These are phyloP conservation scores for Potamilus streckersoni DNA, from an alignment of 1,140 invertebrate genomes.

Conservation along the genomic window DNA sequence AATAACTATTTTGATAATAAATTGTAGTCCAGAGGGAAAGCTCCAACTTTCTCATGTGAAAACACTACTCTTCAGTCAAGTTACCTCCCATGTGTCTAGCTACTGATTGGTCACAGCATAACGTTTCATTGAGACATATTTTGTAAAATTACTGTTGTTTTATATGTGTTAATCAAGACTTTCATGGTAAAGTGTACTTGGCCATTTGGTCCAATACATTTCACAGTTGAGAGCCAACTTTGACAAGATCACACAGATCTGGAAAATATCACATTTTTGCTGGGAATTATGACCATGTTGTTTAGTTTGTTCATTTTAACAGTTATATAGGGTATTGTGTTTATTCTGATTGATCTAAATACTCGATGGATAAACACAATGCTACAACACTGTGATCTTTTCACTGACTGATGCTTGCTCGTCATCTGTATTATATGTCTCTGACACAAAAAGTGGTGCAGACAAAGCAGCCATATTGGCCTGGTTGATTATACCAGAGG, in stretches of 20 bases:
- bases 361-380: neutral
- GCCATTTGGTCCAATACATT: constrained; percentile 6
- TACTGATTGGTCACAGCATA: no score
- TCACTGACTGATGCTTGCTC: constrained; percentile 53
- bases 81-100: no score
- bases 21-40: no score
- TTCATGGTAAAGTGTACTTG: neutral
- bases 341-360: neutral
- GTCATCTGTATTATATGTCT: constrained; percentile 54
- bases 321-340: neutral
- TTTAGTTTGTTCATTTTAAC: neutral
- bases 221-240: neutral
- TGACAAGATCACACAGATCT: neutral
- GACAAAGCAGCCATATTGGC: constrained; percentile 61
- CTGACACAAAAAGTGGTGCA: constrained; percentile 59
- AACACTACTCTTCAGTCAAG: no score
- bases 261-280: neutral
- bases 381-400: constrained; percentile 62
- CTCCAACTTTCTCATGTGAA: no score
- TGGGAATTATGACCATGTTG: neutral
- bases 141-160: no score
- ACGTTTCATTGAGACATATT: no score
- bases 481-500: constrained; percentile 57
- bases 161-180: no score
- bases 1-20: no score